A percentile compares a stretch with the other conserved stretches of the same genome.
phyloP scores from a whole-genome alignment of 2,888 invertebrate species.

The Timema podura region DNA sequence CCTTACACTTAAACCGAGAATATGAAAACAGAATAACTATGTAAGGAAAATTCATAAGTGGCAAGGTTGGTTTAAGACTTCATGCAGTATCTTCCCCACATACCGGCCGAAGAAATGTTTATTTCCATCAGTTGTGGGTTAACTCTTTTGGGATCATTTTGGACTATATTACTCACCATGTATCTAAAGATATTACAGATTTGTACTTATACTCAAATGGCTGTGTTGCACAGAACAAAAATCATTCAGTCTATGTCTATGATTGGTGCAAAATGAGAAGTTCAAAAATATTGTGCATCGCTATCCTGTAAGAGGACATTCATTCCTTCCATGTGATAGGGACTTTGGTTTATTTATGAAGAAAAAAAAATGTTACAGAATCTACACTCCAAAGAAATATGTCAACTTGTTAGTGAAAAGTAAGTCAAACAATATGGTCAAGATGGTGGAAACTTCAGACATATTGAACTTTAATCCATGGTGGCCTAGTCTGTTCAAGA shows the following conservation, averaged over 20 bases:
- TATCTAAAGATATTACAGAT: conserved; percentile 4
- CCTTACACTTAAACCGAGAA: no score
- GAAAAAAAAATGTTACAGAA: neutral
- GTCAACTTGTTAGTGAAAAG: conserved; percentile 5
- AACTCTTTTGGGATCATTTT: conserved; percentile 5
- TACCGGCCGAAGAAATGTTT: conserved; percentile 3
- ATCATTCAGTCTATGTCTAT: conserved; percentile 11
- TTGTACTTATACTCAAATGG: conserved; percentile 3
- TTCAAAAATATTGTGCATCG: neutral
- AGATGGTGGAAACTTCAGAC: conserved; percentile 1
- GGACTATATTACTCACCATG: neutral
- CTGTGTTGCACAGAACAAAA: conserved; percentile 10
- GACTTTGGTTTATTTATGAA: conserved; percentile 2
- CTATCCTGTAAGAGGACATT: conserved; percentile 12
- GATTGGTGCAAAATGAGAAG: conserved; percentile 6
- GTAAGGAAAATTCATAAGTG: conserved; percentile 5
- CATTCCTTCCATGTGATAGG: conserved; percentile 7
- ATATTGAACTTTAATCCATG: conserved; percentile 6
- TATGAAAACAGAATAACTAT: neutral
- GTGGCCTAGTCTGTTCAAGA: conserved; percentile 10
- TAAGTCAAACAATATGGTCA: neutral
- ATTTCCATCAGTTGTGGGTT: conserved; percentile 4
- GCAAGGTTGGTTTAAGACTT: neutral
- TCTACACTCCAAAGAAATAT: conserved; percentile 11
- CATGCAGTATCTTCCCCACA: conserved; percentile 7